Evolutionary conservation across 1,140 invertebrate genomes (phyloP), one percentile per base, ranked within the genome.

Genomic region (Vollenhovia emeryi): DNA sequence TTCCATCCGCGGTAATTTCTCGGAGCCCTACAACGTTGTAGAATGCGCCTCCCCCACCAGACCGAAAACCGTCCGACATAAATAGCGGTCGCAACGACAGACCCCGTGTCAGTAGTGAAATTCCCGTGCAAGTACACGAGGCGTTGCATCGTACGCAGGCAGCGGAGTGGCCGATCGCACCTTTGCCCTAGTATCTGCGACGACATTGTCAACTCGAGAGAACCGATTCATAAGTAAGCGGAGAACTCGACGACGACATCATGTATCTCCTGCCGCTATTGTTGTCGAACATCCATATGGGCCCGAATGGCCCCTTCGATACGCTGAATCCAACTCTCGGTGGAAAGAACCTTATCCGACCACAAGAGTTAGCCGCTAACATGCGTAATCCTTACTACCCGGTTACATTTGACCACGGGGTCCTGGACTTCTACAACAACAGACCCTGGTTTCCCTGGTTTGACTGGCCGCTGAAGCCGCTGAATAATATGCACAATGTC

Each of bases 211-310:
- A 55, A 55, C 8, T 27, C 24, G 6, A 50, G 68, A 71, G 15
- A 50, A 15, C 0, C 15, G 36, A 68, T 68, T 45, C 33, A 7
- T 9, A 52, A 75, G 27, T 15, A 27, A 60, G 33, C 30, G 45
- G 36, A 62, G 1, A 36, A 33, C 33, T 1, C 18, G 21, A 36
- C 30, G 7, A 36, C 30, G 8, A 2, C 62, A 21, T 57, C 79
- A 95, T 95, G 95, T 93, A 94, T 45, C 75, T 95, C n/a, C 86
- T 95, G 9, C 95, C 95, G 69, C 86, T 95, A 33, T 27, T 94
- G 6, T n/a, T 60, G 0, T 27, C 57, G 6, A 94, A 57, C 93
- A 59, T 93, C 93, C 40, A 91, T 94, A 33, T 94, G 92, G 94
- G 92, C 7, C 21, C 93, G 45, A 83, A 91, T 0, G 62, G 48